A percentile compares a stretch with the other conserved stretches of the same genome.
These are phyloP conservation scores for Myathropa florea DNA, from an alignment of 2,888 invertebrate genomes.

Conservation along the genomic window DNA sequence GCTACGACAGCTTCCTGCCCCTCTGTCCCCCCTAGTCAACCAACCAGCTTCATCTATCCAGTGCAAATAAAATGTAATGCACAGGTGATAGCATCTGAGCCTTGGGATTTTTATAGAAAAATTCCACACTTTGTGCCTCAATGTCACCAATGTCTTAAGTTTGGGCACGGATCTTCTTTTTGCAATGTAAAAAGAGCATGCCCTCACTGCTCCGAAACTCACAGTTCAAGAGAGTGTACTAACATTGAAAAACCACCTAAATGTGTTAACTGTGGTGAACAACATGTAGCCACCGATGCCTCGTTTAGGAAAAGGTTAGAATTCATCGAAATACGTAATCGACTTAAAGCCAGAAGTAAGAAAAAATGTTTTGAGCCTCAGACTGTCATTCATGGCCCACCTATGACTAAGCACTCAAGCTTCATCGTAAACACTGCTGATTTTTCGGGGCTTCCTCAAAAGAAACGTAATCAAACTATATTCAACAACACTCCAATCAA, in stretches of 20 bases:
- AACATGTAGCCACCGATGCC: constrained; percentile 4
- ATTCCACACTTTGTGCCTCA: too few relatives aligned
- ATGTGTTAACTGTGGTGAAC: constrained; percentile 26
- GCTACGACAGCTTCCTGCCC: background rate
- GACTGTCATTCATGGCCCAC: background rate
- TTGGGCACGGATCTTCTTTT: too few relatives aligned
- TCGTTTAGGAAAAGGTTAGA: background rate
- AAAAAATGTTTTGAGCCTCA: background rate
- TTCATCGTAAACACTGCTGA: background rate
- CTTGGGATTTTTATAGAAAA: too few relatives aligned
- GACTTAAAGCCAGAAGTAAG: background rate
- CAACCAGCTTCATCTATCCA: too few relatives aligned
- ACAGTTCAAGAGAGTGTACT: background rate
- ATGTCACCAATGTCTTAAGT: too few relatives aligned
- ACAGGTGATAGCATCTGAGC: too few relatives aligned
- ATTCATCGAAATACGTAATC: constrained; percentile 1
- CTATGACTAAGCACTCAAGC: background rate
- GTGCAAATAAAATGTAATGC: too few relatives aligned
- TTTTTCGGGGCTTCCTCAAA: background rate
- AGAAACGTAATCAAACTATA: too few relatives aligned
- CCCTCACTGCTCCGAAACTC: background rate
- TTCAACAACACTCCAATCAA: too few relatives aligned
- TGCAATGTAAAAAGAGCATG: background rate
- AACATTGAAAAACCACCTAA: constrained; percentile 4
- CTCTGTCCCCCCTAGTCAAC: too few relatives aligned